Base-by-base conservation (phyloP, 2,888 invertebrate genomes). In the Steromphala cineraria region DNA sequence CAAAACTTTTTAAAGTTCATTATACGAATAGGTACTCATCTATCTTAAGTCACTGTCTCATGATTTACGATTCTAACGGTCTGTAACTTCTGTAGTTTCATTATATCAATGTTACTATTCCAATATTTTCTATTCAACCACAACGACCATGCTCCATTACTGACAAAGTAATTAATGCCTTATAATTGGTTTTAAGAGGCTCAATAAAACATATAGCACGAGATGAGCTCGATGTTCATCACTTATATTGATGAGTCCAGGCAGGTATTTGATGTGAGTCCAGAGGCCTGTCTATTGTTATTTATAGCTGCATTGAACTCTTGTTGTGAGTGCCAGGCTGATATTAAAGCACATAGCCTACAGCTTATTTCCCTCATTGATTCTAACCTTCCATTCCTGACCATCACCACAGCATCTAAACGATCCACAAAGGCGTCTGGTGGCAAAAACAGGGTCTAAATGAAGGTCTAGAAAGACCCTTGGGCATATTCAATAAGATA, bases 401-500 rank as follows among this genome's bases (percentile, higher is more conserved):
- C 71, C 71, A 71, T n/a, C 36, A 40, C 24, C 71, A 36, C 36
- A 13, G 71, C 71, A 36, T 36, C 71, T 71, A 71, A 71, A 71
- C 71, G 71, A 71, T 71, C 40, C 28, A 71, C 71, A 40, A 71
- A 36, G 71, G 17, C 36, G 71, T 71, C 71, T 71, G 40, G 71
- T 71, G 3, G 31, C 5, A 71, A 36, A 71, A 31, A 71, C 71
- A n/a, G 71, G 31, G 28, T 40, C 40, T 19, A 71, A 71, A 71
- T 71, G 71, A 71, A 36, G 31, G 71, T 31, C 40, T 19, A n/a
- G 19, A 31, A 10, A 36, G 19, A 31, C 71, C 71, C 71, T 71
- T 31, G 40, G 71, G 71, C 71, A 71, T 71, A 71, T 71, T 71
- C 71, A 71, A 71, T 71, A 71, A 71, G 71, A 71, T 36, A 71